Evolutionary conservation across 2,797 vertebrate genomes (phyloP), one percentile per base, ranked within the genome.

Genomic region (Naso thynnoides): DNA sequence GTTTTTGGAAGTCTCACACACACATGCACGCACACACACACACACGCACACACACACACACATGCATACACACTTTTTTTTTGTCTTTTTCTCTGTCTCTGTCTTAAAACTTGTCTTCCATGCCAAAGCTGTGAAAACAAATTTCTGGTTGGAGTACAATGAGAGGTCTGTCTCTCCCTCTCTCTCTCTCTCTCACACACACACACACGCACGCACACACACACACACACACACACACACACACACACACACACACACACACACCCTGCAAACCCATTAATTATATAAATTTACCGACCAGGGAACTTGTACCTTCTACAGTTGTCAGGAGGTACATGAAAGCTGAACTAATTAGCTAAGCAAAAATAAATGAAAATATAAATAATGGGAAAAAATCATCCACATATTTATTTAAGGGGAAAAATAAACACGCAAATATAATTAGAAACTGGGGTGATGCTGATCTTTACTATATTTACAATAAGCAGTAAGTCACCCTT

Each of bases 1-100:
- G 44, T 29, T 70, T 69, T 31, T 62, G 38, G 78, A 68, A 44
- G 10, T 58, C 19, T 64, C n/a, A 74, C 50, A 55, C 26, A 60
- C 52, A 26, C 16, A 10, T 27, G 26, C 7, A 16, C 4, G 0
- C 33, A 13, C 33, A 36, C 33, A 36, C 33, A 36, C 10, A 36
- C 33, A 36, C 33, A 3, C 33, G 13, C 33, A 36, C 1, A 4
- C 33, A 3, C 33, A 36, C 33, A n/a, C n/a, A n/a, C n/a, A n/a
- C n/a, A 10, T 36, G 33, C 33, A 36, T n/a, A n/a, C n/a, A n/a
- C n/a, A n/a, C n/a, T n/a, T 2, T 36, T 7, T 41, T 27, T 52
- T 41, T n/a, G 5, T 61, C 11, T 44, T 53, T 76, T 11, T 52
- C 15, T 48, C n/a, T 38, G 5, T 76, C 41, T 57, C 4, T 45